phyloP scores from a whole-genome alignment of 1,140 invertebrate species.

The Meloidogyne floridensis region DNA sequence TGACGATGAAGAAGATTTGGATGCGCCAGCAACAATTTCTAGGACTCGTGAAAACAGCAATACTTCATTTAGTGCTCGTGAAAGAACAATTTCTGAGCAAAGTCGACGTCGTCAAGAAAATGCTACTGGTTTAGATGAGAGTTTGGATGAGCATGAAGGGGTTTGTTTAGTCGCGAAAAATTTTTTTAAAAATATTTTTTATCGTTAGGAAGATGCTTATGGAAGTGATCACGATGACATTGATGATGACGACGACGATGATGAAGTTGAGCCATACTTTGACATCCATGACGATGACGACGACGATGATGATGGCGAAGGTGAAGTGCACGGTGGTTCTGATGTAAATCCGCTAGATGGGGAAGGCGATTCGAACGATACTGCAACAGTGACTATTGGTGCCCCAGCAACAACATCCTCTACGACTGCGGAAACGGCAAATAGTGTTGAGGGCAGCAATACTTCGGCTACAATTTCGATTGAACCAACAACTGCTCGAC shows the following conservation, averaged over 20 bases:
- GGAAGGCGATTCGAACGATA: constrained; percentile 39
- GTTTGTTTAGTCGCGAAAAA: neutral
- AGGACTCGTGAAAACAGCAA: constrained; percentile 27
- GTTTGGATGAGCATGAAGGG: neutral
- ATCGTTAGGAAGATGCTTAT: constrained; percentile 55
- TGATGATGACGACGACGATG: constrained; percentile 42
- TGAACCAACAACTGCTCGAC: neutral
- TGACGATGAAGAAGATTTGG: constrained; percentile 52
- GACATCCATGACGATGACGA: constrained; percentile 53
- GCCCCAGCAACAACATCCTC: neutral
- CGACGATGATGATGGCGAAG: constrained; percentile 65
- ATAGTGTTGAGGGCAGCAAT: neutral
- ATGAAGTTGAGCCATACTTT: constrained; percentile 46
- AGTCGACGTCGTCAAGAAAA: neutral
- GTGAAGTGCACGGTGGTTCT: constrained; percentile 62
- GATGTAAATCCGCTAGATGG: constrained; percentile 59
- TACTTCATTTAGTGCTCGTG: constrained; percentile 19
- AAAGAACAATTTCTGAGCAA: constrained; percentile 16
- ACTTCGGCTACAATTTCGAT: neutral
- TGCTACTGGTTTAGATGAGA: neutral
- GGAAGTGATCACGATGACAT: constrained; percentile 68
- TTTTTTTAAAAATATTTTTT: neutral
- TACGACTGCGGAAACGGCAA: neutral
- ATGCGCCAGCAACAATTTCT: constrained; percentile 10
- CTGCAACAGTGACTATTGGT: constrained; percentile 15